Base-by-base conservation (phyloP, 2,797 vertebrate species). In the Helostoma temminkii region DNA sequence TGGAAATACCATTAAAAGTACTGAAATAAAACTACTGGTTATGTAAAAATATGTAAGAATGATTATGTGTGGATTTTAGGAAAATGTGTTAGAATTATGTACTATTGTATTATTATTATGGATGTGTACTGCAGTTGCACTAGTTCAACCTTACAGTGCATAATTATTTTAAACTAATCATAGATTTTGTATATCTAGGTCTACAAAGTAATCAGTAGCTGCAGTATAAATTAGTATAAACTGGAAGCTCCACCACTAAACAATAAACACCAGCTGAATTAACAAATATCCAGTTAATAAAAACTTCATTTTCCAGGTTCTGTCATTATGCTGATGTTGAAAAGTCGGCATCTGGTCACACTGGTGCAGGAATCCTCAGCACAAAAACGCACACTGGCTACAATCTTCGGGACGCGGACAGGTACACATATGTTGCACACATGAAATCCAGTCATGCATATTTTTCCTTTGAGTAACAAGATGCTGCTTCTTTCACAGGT, bases 401-500 rank as follows among this genome's bases (percentile, higher is more conserved):
- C 64, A 84, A 30, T 46, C 64, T 49, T 2, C 62, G 65, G 52
- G 72, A 84, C 49, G 78, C 10, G 15, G 83, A 89, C 77, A 89
- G 83, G 86, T 89, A 76, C 12, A 49, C 22, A 53, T 16, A 49
- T 21, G 6, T 8, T 34, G 1, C 30, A 41, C 61, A 56, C 21
- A 53, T 41, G 0, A 46, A 37, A 18, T 43, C 4, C 9, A 22
- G 30, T 54, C 36, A 53, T 66, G 14, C 12, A 2, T 2, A 11
- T 1, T 9, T 25, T 28, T 64, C 8, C 41, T 55, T 42, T 54
- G 14, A 68, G 22, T 81, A 2, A 74, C 6, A 28, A 25, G 1
- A 70, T 6, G 24, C 9, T 43, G 74, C 62, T 78, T 41, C 54
- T 76, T 77, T 74, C 32, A 72, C 83, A 91, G 89, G 69, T 87